phyloP scores from a whole-genome alignment of 2,113 vertebrate species.

The Bubo bubo region DNA sequence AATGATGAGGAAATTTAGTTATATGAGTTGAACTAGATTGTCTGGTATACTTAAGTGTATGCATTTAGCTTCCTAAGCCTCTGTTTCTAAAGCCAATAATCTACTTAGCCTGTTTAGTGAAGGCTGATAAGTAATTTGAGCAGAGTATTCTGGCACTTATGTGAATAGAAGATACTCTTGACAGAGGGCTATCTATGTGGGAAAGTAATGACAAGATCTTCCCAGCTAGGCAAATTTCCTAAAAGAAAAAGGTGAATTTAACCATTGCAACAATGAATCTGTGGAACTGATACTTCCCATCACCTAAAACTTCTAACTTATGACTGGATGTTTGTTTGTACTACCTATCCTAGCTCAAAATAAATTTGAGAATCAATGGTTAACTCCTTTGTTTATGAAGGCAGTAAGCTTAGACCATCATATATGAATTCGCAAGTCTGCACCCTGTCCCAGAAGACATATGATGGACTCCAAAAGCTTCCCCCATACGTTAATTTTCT shows the following conservation, averaged over 20 bases:
- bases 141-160: neutral
- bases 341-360: neutral
- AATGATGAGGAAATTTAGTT: neutral
- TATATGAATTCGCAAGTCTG: neutral
- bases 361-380: neutral
- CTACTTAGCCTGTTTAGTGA: neutral
- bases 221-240: neutral
- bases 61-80: neutral
- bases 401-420: neutral
- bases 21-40: neutral
- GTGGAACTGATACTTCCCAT: neutral
- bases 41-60: neutral
- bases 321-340: neutral
- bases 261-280: neutral
- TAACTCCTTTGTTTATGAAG: neutral
- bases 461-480: neutral
- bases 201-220: neutral
- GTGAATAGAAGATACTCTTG: neutral
- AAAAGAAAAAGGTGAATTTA: neutral
- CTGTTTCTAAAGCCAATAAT: constrained; percentile 26
- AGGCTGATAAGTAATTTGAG: constrained; percentile 2
- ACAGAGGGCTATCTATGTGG: neutral
- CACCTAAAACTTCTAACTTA: neutral
- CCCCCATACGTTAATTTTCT: rapidly evolving
- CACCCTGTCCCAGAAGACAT: neutral